phyloP scores from a whole-genome alignment of 1,140 invertebrate genomes.

The Macrotrachela quadricornifera region DNA sequence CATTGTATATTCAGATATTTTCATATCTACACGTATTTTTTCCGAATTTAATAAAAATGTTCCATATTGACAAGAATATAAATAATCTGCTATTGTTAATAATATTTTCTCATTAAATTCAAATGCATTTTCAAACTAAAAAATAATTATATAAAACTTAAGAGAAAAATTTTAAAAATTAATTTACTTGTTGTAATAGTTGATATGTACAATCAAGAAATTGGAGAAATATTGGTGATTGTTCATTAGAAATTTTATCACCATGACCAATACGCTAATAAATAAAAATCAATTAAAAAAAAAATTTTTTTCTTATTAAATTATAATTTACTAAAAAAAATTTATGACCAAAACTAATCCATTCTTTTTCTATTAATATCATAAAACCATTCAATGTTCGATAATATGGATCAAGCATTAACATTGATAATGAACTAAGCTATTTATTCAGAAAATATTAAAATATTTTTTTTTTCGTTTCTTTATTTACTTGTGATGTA shows the following conservation, averaged over 20 bases:
- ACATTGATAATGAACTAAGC: conserved; percentile 70
- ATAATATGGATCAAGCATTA: conserved; percentile 77
- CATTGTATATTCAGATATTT: no score
- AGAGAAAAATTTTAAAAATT: no score
- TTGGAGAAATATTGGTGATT: conserved; percentile 39
- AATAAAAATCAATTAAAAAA: neutral
- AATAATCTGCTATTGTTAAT: conserved; percentile 77
- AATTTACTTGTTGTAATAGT: conserved; percentile 44
- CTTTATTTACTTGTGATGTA: conserved; percentile 58
- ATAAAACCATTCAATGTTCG: conserved; percentile 76
- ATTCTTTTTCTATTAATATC: conserved; percentile 70
- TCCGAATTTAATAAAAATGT: conserved; percentile 78
- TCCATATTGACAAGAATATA: conserved; percentile 91
- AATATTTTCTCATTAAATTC: conserved; percentile 94
- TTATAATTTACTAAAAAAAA: conserved; percentile 37
- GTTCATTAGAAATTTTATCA: conserved; percentile 1
- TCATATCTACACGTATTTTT: neutral
- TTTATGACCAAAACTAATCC: conserved; percentile 89
- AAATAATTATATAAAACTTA: conserved; percentile 44
- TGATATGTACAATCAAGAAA: conserved; percentile 93
- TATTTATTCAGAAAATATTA: no score
- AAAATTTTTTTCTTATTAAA: neutral
- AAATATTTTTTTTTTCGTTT: conserved; percentile 36
- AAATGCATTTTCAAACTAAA: conserved; percentile 73
- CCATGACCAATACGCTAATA: conserved; percentile 6